phyloP scores from a whole-genome alignment of 2,888 invertebrate species.

The Gonocerus acuteangulatus region DNA sequence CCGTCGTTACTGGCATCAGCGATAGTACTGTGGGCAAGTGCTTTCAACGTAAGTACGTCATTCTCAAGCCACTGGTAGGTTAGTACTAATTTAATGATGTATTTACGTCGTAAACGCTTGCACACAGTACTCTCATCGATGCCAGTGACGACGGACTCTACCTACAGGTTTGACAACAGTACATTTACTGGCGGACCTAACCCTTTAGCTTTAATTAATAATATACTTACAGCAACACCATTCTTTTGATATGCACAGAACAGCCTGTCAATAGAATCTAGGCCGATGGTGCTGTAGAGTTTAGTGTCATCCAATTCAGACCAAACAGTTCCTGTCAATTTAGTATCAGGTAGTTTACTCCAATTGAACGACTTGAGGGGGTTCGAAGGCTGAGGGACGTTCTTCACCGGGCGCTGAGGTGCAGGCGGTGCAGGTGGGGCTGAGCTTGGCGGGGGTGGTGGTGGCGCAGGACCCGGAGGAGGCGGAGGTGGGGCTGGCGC shows the following conservation, averaged over 20 bases:
- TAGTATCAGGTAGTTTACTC: slow-evolving; percentile 87
- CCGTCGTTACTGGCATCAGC: too few species aligned
- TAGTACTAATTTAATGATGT: too few species aligned
- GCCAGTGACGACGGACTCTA: too few species aligned
- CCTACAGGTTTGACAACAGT: too few species aligned
- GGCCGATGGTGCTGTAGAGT: slow-evolving; percentile 82
- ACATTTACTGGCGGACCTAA: too few species aligned
- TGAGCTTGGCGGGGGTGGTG: slow-evolving; percentile 50
- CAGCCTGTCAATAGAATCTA: slow-evolving; percentile 83
- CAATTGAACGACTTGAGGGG: slow-evolving; percentile 96
- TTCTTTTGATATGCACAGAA: slow-evolving; percentile 94
- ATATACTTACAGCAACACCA: slow-evolving; percentile 54
- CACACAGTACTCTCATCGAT: too few species aligned
- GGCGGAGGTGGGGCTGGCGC: slow-evolving; percentile 53
- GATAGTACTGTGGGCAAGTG: too few species aligned
- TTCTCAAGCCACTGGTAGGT: too few species aligned
- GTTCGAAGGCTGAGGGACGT: slow-evolving; percentile 86
- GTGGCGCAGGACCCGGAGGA: slow-evolving; percentile 53
- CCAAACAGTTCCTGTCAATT: slow-evolving; percentile 91
- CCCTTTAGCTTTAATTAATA: too few species aligned
- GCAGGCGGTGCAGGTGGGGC: slow-evolving; percentile 42
- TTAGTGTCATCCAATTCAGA: slow-evolving; percentile 87
- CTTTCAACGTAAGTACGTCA: too few species aligned
- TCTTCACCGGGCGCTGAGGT: slow-evolving; percentile 50
- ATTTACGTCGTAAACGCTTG: too few species aligned